Evolutionary conservation across 2,888 invertebrate species (phyloP), one percentile per base, ranked within the genome.

Genomic region (Cyclophora punctaria): DNA sequence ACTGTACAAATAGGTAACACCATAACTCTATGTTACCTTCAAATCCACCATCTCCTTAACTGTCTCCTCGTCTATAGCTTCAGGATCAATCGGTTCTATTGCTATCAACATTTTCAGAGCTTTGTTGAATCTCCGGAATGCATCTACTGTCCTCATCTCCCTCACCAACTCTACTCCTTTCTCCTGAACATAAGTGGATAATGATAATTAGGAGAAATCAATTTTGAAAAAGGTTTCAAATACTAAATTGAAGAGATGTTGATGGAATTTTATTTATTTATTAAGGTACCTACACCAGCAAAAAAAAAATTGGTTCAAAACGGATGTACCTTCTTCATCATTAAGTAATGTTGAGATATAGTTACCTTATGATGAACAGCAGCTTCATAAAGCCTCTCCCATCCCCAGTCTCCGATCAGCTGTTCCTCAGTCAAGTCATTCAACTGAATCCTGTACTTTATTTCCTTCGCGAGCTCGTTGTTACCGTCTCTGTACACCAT

Each of bases 51-150:
- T 83, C 50, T 91, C 89, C 5, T 82, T 73, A 0, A 87, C 65
- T 37, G 73, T 67, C 35, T 91, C 80, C 3, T 86, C 85, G 44
- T 89, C 89, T 4, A 92, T 78, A 4, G 78, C 71, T n/a, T 88
- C 82, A 3, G 90, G 82, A 55, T 90, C 91, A 52, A 93, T 86
- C 0, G 93, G 93, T 53, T 87, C 87, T 3, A 83, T 80, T 1
- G 87, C 81, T 3, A 93, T 90, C 4, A 96, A 67, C 64, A 93
- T 89, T 76, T 95, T 95, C 34, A 95, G 86, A 2, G 94, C 92
- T 73, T 92, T 93, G 56, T 90, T 91, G 73, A 96, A 97, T 52
- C 86, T 75, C n/a, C 81, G 67, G 63, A 95, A 96, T 0, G 95
- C 95, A 71, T 95, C 94, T 5, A 85, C 69, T 48, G 86, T 80